Conservation (phyloP, 2,888 invertebrate species). For the Yponomeuta plumbellus region DNA sequence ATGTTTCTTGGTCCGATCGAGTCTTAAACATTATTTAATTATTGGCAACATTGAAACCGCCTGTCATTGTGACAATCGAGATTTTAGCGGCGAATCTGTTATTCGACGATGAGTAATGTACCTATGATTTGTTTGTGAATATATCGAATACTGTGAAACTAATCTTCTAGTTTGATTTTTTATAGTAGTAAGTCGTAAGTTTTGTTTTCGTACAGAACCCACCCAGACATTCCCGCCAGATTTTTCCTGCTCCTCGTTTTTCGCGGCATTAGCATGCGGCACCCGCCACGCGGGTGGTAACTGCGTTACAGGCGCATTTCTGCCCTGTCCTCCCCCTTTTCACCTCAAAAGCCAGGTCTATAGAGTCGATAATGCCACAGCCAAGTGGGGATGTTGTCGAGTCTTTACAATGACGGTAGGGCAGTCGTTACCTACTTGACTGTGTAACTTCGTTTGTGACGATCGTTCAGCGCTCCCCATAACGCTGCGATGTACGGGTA, state of each 20-base stretch:
- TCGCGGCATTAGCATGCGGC: conserved; percentile 54
- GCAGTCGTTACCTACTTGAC: conserved; percentile 74
- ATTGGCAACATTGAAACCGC: no score
- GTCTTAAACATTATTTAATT: no score
- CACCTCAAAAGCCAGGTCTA: background rate
- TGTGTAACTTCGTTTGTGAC: conserved; percentile 72
- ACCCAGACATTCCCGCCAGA: background rate
- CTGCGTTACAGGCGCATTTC: conserved; percentile 44
- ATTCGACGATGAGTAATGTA: no score
- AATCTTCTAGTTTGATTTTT: no score
- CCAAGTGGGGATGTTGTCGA: background rate
- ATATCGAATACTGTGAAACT: no score
- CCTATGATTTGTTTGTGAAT: no score
- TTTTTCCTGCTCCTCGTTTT: conserved; percentile 35
- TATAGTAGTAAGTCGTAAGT: no score
- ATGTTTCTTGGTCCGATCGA: no score
- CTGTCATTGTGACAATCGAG: no score
- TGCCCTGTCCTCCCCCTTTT: background rate
- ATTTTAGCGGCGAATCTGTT: no score
- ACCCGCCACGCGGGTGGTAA: conserved; percentile 48
- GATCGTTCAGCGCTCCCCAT: conserved; percentile 18
- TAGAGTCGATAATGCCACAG: background rate
- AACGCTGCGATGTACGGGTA: background rate
- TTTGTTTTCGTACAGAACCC: background rate
- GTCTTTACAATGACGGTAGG: conserved; percentile 30